These are phyloP conservation scores for Tinea semifulvella DNA, from an alignment of 2,888 invertebrate species.

Conservation along the genomic window DNA sequence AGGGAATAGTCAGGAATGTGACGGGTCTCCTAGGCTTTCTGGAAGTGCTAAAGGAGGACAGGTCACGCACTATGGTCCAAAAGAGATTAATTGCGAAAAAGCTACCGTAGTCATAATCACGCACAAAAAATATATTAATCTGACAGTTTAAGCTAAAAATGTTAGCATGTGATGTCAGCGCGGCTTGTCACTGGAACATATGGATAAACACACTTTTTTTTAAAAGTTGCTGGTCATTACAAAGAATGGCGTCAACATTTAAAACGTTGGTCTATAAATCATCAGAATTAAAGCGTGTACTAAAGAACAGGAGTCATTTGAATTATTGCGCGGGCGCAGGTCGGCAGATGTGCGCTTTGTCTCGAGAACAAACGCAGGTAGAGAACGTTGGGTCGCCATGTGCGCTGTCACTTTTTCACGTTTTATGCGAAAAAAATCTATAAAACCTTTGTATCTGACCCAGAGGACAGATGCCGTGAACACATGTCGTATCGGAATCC, in stretches of 20 bases:
- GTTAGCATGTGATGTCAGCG: no score
- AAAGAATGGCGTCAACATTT: background rate
- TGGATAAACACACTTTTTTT: no score
- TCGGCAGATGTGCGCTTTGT: conserved; percentile 62
- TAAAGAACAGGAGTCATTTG: conserved; percentile 16
- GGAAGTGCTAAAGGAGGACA: no score
- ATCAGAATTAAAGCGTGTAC: conserved; percentile 4
- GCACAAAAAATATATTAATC: no score
- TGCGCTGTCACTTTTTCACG: conserved; percentile 62
- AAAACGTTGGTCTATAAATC: background rate
- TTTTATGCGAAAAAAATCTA: conserved; percentile 47
- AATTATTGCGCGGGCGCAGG: conserved; percentile 34
- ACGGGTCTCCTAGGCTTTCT: no score
- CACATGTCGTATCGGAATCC: conserved; percentile 38
- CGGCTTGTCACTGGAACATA: no score
- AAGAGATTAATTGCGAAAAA: no score
- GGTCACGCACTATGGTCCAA: no score
- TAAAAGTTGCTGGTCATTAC: no score
- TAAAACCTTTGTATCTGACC: conserved; percentile 52
- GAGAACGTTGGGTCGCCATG: conserved; percentile 51
- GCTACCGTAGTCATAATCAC: no score
- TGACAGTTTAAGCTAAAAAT: no score
- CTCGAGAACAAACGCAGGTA: conserved; percentile 60
- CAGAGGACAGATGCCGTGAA: conserved; percentile 46
- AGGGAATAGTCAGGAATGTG: no score